These are phyloP conservation scores for Enteromius afrohamiltoni DNA, from an alignment of 2,797 vertebrate species.

Conservation along the genomic window DNA sequence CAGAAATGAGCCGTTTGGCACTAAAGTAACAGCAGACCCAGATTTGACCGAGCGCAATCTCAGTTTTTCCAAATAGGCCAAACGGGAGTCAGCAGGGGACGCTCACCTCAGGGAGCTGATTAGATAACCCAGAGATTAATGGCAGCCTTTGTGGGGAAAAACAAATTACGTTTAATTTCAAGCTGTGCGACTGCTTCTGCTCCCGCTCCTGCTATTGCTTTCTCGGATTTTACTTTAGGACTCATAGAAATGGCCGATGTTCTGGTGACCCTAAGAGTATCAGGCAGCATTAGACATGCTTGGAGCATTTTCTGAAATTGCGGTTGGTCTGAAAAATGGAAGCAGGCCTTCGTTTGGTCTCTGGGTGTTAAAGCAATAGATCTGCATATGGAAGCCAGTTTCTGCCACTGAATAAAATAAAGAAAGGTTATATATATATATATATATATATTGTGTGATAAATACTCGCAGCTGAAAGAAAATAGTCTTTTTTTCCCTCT, in stretches of 20 bases:
- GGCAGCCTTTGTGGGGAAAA: conserved; percentile 10
- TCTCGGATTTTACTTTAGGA: background rate
- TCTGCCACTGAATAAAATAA: background rate
- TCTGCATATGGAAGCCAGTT: background rate
- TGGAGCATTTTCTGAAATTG: background rate
- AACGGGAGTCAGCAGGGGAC: background rate
- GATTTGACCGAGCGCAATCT: background rate
- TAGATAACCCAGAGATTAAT: conserved; percentile 13
- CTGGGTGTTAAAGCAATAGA: background rate
- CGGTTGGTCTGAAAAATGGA: background rate
- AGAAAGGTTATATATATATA: background rate
- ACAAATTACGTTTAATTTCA: conserved; percentile 19
- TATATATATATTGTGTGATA: too few relatives aligned
- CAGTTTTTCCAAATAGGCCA: conserved; percentile 12
- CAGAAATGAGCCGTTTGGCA: background rate
- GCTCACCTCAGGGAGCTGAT: conserved; percentile 1
- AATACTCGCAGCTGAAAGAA: too few relatives aligned
- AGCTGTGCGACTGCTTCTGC: background rate
- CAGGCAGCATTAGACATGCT: background rate
- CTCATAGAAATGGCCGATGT: background rate
- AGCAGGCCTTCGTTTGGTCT: background rate
- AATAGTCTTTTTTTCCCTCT: too few relatives aligned
- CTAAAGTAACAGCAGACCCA: background rate
- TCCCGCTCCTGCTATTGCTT: background rate
- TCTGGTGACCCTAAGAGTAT: background rate